Base-by-base conservation (phyloP, 2,888 invertebrate species). In the Nipponacmea schrenckii region DNA sequence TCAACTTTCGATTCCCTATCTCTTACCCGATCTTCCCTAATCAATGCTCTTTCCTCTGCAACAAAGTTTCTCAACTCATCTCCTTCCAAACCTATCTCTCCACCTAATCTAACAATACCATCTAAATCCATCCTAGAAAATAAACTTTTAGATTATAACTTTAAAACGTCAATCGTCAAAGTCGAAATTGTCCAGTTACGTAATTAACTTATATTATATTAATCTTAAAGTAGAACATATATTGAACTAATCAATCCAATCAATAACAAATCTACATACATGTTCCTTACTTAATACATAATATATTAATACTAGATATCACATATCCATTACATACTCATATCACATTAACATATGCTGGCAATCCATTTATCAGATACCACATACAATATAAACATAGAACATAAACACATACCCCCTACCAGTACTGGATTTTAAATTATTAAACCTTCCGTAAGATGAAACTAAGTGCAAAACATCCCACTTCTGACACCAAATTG, bases 401-500 rank as follows among this genome's bases (percentile, higher is more conserved):
- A n/a, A n/a, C n/a, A n/a, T n/a, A n/a, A n/a, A n/a, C n/a, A n/a
- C n/a, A n/a, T n/a, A n/a, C n/a, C n/a, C n/a, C n/a, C n/a, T 31
- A 31, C 50, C 20, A n/a, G 50, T 50, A 50, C 50, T 50, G 20
- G 50, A 50, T n/a, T 31, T 31, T 50, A 20, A 31, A 31, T 31
- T 50, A 17, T 50, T 50, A n/a, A 50, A 7, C 50, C 20, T n/a
- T 17, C n/a, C n/a, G 20, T 50, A 50, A 50, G n/a, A 50, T n/a
- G 15, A n/a, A 20, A n/a, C 4, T 4, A 1, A n/a, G 17, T n/a
- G 15, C 17, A 2, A 20, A 50, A n/a, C 7, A 50, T 50, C 50
- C 50, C 50, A 50, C 50, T 50, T 50, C 50, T 50, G 50, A 50
- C 50, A 50, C 50, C 50, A 50, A 50, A 50, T 31, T 50, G 50